Base-by-base conservation (phyloP, 2,797 vertebrate species). In the Poecile montanus region DNA sequence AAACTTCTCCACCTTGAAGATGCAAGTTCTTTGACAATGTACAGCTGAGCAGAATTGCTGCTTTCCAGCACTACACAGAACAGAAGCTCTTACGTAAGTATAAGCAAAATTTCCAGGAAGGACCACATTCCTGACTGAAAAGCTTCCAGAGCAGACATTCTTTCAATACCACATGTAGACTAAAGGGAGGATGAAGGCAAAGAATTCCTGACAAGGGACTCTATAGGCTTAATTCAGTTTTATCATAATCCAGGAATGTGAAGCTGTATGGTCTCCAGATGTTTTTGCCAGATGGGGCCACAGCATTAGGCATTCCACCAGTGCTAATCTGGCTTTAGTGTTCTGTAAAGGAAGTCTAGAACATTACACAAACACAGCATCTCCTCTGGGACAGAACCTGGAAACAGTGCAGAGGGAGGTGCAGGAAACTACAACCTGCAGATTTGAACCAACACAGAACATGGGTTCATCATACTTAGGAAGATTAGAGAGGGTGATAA, bases 111-210 rank as follows among this genome's bases (percentile, higher is more conserved):
- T 94, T 93, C 91, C 88, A 86, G 74, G 82, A 81, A 87, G 82
- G 70, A 51, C 15, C 54, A 65, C 81, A 85, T 91, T 96, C 91
- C 93, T 94, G 75, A 63, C 51, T 51, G 19, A 40, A 93, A 71
- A 88, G 82, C 88, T 75, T 91, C 88, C 94, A 73, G 45, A 91
- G 61, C 63, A 78, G 54, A 88, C 92, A 90, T 95, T 94, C 92
- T 38, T 95, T 70, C 77, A 75, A 86, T 78, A 91, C 73, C 88
- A 93, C 34, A 17, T 29, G 42, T 17, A 50, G 53, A 80, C 85
- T 29, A 68, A 71, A 53, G 47, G 72, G 48, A 74, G 23, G 73
- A 80, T 36, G 82, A 67, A 83, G 58, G 34, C 68, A 50, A 88
- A 74, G 66, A 80, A 85, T 77, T 91, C 56, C 83, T 63, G 45